phyloP scores from a whole-genome alignment of 2,888 invertebrate species.

The Nomada fabriciana region DNA sequence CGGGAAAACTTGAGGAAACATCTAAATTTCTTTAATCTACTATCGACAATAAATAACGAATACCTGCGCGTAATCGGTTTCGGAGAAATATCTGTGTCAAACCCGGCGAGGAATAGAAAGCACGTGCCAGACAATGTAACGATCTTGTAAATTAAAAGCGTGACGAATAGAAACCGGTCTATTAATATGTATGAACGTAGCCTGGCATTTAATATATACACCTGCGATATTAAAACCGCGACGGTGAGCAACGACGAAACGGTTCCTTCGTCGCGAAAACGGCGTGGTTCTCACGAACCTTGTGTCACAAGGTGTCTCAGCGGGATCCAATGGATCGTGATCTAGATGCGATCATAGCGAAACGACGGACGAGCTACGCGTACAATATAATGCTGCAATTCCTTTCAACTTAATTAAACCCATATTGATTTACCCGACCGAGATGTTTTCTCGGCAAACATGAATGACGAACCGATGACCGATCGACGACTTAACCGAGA shows the following conservation, averaged over 20 bases:
- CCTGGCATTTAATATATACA: conserved; percentile 36
- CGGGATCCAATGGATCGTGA: background rate
- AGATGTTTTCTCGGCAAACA: too few species aligned
- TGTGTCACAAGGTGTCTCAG: background rate
- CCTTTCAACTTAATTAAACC: too few species aligned
- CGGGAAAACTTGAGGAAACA: too few species aligned
- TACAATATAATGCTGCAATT: too few species aligned
- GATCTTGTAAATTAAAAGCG: conserved; percentile 59
- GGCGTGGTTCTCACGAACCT: conserved; percentile 7
- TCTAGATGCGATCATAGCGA: too few species aligned
- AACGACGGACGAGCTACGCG: too few species aligned
- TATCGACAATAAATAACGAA: too few species aligned
- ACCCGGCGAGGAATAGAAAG: conserved; percentile 41
- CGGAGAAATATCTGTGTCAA: conserved; percentile 44
- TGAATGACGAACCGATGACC: background rate
- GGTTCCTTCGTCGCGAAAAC: conserved; percentile 30
- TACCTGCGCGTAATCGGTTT: background rate
- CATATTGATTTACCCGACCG: too few species aligned
- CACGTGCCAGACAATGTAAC: conserved; percentile 53
- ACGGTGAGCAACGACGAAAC: conserved; percentile 13
- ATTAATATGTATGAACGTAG: conserved; percentile 60
- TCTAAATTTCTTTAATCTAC: too few species aligned
- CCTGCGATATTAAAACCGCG: conserved; percentile 22
- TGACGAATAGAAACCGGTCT: conserved; percentile 62
- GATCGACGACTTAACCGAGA: background rate